Conservation (phyloP, 2,888 invertebrate genomes). For the Tenodera sinensis region DNA sequence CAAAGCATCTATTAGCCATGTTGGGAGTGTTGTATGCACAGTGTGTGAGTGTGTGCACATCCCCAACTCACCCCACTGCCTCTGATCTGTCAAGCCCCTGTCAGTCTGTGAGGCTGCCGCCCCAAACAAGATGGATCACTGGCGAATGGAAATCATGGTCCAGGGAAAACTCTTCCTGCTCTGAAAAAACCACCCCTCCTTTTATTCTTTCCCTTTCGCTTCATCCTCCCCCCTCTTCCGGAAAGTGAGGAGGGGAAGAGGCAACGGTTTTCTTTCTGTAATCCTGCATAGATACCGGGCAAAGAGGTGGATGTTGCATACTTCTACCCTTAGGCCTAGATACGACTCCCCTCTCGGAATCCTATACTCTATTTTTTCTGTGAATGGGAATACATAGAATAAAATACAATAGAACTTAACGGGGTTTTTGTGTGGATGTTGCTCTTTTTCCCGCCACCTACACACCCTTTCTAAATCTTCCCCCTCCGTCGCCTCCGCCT, state of each 20-base stretch:
- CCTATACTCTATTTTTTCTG: background rate
- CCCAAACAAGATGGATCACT: constrained; percentile 63
- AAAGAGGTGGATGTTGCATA: background rate
- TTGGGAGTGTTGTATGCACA: background rate
- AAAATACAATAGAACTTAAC: constrained; percentile 31
- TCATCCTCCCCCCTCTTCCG: background rate
- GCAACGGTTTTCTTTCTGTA: background rate
- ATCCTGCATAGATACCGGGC: constrained; percentile 14
- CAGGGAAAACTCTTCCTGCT: constrained; percentile 32
- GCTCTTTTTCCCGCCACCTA: background rate
- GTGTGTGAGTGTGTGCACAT: background rate
- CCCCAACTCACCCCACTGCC: too few species aligned
- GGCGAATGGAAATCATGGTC: constrained; percentile 59
- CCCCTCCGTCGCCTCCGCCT: background rate
- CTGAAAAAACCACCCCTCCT: constrained; percentile 6
- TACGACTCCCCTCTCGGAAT: background rate
- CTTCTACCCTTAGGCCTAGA: constrained; percentile 6
- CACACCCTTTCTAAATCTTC: constrained; percentile 8
- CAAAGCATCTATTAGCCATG: background rate
- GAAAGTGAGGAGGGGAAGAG: background rate
- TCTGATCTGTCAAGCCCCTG: constrained; percentile 20
- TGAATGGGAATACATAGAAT: constrained; percentile 20
- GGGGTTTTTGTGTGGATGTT: constrained; percentile 17
- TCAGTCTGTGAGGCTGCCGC: constrained; percentile 26
- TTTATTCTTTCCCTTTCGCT: constrained; percentile 14